phyloP scores from a whole-genome alignment of 2,888 invertebrate genomes.

The Ormyrus rosae region DNA sequence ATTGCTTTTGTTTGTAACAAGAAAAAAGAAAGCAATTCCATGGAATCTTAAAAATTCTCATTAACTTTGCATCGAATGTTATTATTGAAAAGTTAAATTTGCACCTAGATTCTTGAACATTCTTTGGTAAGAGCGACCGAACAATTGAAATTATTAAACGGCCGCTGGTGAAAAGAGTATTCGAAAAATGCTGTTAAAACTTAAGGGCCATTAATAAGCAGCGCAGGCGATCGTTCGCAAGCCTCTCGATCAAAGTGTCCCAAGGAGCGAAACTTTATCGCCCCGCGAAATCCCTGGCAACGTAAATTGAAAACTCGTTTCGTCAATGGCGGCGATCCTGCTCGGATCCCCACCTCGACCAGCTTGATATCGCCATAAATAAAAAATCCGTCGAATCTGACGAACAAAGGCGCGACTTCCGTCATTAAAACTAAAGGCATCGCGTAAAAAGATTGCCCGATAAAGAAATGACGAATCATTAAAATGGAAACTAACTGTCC shows the following conservation, averaged over 20 bases:
- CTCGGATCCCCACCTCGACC: not conserved
- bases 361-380: not conserved
- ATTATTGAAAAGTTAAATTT: no score
- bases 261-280: not conserved
- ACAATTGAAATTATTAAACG: no score
- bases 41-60: no score
- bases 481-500: not conserved
- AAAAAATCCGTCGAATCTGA: not conserved
- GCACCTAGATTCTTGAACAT: no score
- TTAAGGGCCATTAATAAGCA: no score
- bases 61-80: no score
- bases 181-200: no score
- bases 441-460: not conserved
- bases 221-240: no score
- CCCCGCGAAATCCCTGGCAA: not conserved
- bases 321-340: not conserved
- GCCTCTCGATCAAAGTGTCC: not conserved
- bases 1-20: no score
- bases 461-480: not conserved
- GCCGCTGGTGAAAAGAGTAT: no score
- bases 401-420: not conserved
- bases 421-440: conserved; percentile 19
- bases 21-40: no score
- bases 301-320: conserved; percentile 8
- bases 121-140: no score